Base-by-base conservation (phyloP, 2,888 invertebrate species). In the Prostheceraeus crozeri region DNA sequence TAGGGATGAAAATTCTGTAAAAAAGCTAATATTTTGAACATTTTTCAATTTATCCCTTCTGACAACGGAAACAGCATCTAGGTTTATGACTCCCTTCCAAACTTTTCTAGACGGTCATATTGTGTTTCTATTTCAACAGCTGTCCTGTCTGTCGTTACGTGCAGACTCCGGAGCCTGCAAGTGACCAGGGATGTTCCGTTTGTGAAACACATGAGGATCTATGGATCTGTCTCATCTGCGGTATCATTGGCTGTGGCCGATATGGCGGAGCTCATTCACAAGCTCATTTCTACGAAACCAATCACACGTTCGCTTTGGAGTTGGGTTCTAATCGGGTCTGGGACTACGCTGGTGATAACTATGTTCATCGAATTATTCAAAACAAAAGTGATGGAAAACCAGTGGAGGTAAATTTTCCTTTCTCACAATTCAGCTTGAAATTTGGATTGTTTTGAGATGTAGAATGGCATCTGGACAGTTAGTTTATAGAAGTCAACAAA, bases 161-260 rank as follows among this genome's bases (percentile, higher is more conserved):
- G 61, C 87, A 87, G 78, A 86, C 86, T 1, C 88, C 88, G 3
- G 87, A 88, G 76, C 82, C 84, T 30, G 80, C 83, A 23, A 83
- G 81, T 1, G 83, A 83, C 64, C 84, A 84, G 65, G 77, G 80
- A 59, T 88, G 87, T 72, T 81, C 81, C 70, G 81, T 82, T 68
- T 87, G 86, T 75, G 82, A 82, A 63, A 73, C 75, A 45, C 72
- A 75, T 23, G 76, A 78, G 69, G 75, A 90, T 57, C 80, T 99
- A 2, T 99, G 98, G 98, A 96, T 99, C 68, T 99, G 98, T 72
- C 81, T 99, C 57, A 90, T 99, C 64, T 99, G 98, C 75, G 98
- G 98, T 1, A 87, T 96, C 74, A 86, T 99, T 10, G 98, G 98
- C 25, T 99, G 98, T 76, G 96, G 98, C 2, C 82, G 94, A 70